Percentiles rank a stretch among this genome's conserved stretches.
phyloP scores from a whole-genome alignment of 2,888 invertebrate genomes.

The Torymus auratus region DNA sequence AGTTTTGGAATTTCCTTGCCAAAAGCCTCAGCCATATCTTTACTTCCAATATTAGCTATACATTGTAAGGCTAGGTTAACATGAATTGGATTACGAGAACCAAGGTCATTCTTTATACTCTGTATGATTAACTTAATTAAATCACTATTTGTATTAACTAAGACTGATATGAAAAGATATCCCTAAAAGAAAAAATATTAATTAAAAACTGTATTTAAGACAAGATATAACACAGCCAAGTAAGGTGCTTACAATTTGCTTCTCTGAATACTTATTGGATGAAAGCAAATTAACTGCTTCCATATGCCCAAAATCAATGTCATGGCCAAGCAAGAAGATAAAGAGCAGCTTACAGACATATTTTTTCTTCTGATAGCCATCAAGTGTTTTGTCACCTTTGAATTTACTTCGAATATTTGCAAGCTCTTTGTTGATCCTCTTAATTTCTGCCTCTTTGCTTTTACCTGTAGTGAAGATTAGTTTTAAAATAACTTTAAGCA shows the following conservation, averaged over 20 bases:
- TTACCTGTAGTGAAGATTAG: conserved; percentile 82
- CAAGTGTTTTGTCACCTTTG: conserved; percentile 99
- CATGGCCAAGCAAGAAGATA: conserved; percentile 99
- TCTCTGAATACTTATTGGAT: conserved; percentile 99
- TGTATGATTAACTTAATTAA: conserved; percentile 99
- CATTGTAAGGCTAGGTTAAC: conserved; percentile 99
- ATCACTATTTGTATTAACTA: conserved; percentile 99
- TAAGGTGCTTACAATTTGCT: conserved; percentile 91
- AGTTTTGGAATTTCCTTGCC: conserved; percentile 98
- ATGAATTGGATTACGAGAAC: conserved; percentile 97
- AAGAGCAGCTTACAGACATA: conserved; percentile 99
- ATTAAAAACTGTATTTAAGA: conserved; percentile 12
- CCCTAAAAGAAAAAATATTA: conserved; percentile 82
- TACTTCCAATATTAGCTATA: conserved; percentile 99
- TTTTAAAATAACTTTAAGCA: conserved; percentile 40
- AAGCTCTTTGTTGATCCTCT: conserved; percentile 96
- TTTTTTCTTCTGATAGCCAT: conserved; percentile 99
- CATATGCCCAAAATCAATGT: conserved; percentile 99
- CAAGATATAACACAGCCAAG: conserved; percentile 1
- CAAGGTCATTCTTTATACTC: conserved; percentile 98
- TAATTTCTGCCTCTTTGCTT: conserved; percentile 99
- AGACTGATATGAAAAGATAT: conserved; percentile 99
- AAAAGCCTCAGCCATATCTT: conserved; percentile 99
- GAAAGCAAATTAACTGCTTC: conserved; percentile 99
- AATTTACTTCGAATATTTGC: conserved; percentile 99